Conservation (phyloP, 1,140 invertebrate species). For the Brachystomella parvula region DNA sequence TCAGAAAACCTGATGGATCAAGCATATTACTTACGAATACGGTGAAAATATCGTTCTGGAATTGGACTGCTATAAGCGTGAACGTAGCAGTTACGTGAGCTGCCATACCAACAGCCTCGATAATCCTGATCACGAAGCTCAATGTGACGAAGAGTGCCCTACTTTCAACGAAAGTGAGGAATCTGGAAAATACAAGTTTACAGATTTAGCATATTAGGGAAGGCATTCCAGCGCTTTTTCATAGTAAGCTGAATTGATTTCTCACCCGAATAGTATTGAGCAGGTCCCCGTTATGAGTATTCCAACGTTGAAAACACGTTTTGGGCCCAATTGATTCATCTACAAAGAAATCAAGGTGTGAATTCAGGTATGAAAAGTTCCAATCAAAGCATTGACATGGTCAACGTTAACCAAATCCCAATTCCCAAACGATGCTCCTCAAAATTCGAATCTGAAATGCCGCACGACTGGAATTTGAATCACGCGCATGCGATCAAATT, state of each 20-base stretch:
- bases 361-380: too few relatives aligned
- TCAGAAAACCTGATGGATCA: too few relatives aligned
- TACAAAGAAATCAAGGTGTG: conserved; percentile 39
- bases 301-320: conserved; percentile 74
- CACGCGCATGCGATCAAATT: background rate
- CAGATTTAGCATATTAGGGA: too few relatives aligned
- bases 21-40: conserved; percentile 81
- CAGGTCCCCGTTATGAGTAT: conserved; percentile 74
- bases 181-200: conserved; percentile 49
- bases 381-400: too few relatives aligned
- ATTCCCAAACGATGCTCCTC: background rate
- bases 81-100: conserved; percentile 86
- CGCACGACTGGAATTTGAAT: background rate
- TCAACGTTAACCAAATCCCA: background rate
- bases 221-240: too few relatives aligned
- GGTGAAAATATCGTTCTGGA: conserved; percentile 77
- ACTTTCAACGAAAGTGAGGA: conserved; percentile 69
- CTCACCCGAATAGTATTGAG: conserved; percentile 75
- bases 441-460: background rate
- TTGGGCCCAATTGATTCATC: conserved; percentile 73
- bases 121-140: conserved; percentile 73
- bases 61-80: conserved; percentile 87
- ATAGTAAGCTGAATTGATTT: conserved; percentile 12
- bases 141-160: conserved; percentile 73
- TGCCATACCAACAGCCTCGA: conserved; percentile 84